These are phyloP conservation scores for Eilema griseolum DNA, from an alignment of 2,888 invertebrate genomes.

Conservation along the genomic window DNA sequence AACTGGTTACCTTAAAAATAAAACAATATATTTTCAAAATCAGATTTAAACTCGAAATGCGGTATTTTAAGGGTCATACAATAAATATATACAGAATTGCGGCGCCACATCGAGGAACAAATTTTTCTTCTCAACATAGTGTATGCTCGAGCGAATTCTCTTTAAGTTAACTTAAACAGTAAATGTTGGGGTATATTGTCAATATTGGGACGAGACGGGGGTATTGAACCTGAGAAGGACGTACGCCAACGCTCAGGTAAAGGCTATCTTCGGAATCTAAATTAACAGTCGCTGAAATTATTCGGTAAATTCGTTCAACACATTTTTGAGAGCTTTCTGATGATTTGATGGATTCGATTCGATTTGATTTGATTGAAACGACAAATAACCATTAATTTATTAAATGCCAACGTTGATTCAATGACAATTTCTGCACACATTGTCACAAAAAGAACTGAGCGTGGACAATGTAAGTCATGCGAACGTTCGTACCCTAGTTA, in stretches of 20 bases:
- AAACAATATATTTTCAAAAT: conserved; percentile 36
- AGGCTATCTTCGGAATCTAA: conserved; percentile 50
- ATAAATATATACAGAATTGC: conserved; percentile 37
- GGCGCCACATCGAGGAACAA: conserved; percentile 33
- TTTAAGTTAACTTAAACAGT: conserved; percentile 58
- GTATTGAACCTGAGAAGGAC: conserved; percentile 67
- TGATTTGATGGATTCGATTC: conserved; percentile 20
- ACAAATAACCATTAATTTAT: conserved; percentile 24
- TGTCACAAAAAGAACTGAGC: conserved; percentile 38
- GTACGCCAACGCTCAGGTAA: conserved; percentile 62
- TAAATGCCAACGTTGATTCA: conserved; percentile 24
- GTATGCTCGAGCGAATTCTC: conserved; percentile 45
- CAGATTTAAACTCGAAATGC: conserved; percentile 39
- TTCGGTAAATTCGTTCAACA: conserved; percentile 28
- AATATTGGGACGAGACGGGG: conserved; percentile 67
- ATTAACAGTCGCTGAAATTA: conserved; percentile 42
- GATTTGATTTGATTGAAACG: conserved; percentile 11
- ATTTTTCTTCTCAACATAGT: conserved; percentile 49
- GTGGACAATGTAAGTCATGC: conserved; percentile 56
- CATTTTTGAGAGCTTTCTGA: conserved; percentile 34
- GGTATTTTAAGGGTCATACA: conserved; percentile 25
- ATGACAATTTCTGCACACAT: conserved; percentile 35
- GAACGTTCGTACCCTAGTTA: conserved; percentile 63
- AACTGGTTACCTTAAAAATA: conserved; percentile 37
- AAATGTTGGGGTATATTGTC: conserved; percentile 67